Base-by-base conservation (phyloP, 2,113 vertebrate genomes). In the Hucho hucho region DNA sequence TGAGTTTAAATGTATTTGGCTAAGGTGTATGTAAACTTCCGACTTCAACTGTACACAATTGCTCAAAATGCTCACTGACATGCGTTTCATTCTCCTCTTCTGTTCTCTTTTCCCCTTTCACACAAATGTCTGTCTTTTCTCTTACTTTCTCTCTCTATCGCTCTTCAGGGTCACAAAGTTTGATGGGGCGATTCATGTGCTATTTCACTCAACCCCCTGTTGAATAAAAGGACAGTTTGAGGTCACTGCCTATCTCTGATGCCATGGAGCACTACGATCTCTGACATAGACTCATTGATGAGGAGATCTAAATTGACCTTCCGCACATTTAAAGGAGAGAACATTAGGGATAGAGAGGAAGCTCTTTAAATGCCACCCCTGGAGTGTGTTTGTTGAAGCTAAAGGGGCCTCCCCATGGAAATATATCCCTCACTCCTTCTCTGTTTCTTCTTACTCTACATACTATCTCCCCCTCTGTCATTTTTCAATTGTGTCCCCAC, bases 301-400 rank as follows among this genome's bases (percentile, higher is more conserved):
- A 26, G 25, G 25, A 26, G 25, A 26, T 26, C 25, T 26, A 26
- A 26, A 26, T 26, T 26, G 25, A 26, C 25, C 25, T 26, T 26
- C 25, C 1, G 25, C 25, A 26, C 25, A 26, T 26, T 26, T 26
- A 26, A 26, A 26, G 25, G 25, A 26, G 25, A 26, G 25, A 26
- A 26, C 1, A 26, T 26, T 1, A 26, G 1, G 25, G 25, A 26
- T 26, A 28, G 28, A 28, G 3, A 28, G 28, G 28, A 28, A 77
- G 46, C 53, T 72, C 67, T 59, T 73, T 86, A 88, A 90, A 89
- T 82, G 84, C 70, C 87, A 87, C 76, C 75, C 72, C 74, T 81
- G 74, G 79, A 83, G 82, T 75, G 78, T 79, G 20, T 86, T 84
- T 82, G 77, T 79, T 77, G 78, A 71, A 83, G 75, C 81, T 86